Evolutionary conservation across 2,888 invertebrate genomes (phyloP), one percentile per base, ranked within the genome.

Genomic region (Stenurella melanura): DNA sequence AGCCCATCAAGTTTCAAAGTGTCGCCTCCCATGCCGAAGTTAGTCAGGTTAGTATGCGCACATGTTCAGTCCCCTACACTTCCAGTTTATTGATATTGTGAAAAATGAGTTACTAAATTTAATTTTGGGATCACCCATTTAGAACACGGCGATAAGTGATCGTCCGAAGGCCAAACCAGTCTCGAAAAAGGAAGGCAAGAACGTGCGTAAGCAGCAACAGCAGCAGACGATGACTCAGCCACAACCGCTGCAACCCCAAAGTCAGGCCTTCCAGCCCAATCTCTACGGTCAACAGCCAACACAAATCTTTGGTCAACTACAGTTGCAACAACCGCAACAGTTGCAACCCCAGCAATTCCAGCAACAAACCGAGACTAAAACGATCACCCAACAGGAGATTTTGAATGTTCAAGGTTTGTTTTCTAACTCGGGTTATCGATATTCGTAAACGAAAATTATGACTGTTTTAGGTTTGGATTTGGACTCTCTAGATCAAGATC

Each of bases 101-200:
- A 3, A 26, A n/a, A 26, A 26, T 26, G 21, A 3, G 21, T n/a
- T n/a, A 3, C 21, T 26, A 26, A 26, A 0, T 26, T 58, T 57
- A 19, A 12, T 17, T 18, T 0, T 17, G 17, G 10, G 50, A 66
- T 19, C 15, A 1, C 17, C 2, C 7, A 42, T 74, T 38, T 74
- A 94, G 90, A 93, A 92, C 86, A 95, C 94, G 76, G 94, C 95
- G 80, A 95, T 96, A 85, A 95, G 95, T 90, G 96, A 96, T 90
- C 93, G 96, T 85, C 95, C 95, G 76, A 96, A 95, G 89, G 95
- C 94, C 61, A 96, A 96, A 89, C 94, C 95, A 58, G 93, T 93
- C 70, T 93, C 94, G 69, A 95, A 96, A 88, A 96, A 95, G 88
- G 95, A 95, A 87, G 93, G 94, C 68, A 95, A 95, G 89, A 93